Evolutionary conservation across 2,797 vertebrate genomes (phyloP).

Genomic region (Peromyscus aztecus): DNA sequence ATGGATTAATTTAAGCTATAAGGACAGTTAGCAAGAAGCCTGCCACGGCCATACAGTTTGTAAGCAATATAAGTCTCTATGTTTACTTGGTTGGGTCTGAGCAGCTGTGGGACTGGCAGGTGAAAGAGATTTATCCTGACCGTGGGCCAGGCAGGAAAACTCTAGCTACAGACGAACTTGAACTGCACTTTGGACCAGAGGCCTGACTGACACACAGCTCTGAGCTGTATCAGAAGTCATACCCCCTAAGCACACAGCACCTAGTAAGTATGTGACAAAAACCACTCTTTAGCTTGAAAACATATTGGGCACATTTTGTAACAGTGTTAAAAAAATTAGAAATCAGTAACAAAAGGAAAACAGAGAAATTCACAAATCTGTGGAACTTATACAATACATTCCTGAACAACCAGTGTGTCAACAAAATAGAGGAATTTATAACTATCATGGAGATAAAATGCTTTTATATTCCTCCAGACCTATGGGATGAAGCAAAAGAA

Average conservation of each 20-base stretch:
- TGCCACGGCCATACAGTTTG: too few relatives aligned
- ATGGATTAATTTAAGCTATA: too few relatives aligned
- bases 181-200: neutral
- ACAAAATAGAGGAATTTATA: neutral
- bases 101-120: too few relatives aligned
- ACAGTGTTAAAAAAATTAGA: neutral
- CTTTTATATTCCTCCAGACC: neutral
- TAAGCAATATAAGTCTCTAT: too few relatives aligned
- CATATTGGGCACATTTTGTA: neutral
- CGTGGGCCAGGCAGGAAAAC: too few relatives aligned
- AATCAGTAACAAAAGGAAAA: neutral
- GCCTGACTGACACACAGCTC: neutral
- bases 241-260: too few relatives aligned
- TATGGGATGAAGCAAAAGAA: neutral
- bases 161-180: neutral
- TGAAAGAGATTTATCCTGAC: too few relatives aligned
- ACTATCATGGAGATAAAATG: neutral
- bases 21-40: too few relatives aligned
- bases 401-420: neutral
- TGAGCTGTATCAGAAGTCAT: too few relatives aligned
- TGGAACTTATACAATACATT: neutral
- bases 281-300: neutral
- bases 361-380: neutral
- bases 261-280: neutral
- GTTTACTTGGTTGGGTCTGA: too few relatives aligned